These are phyloP conservation scores for Himalopsyche japonica DNA, from an alignment of 2,888 invertebrate genomes.

Conservation along the genomic window DNA sequence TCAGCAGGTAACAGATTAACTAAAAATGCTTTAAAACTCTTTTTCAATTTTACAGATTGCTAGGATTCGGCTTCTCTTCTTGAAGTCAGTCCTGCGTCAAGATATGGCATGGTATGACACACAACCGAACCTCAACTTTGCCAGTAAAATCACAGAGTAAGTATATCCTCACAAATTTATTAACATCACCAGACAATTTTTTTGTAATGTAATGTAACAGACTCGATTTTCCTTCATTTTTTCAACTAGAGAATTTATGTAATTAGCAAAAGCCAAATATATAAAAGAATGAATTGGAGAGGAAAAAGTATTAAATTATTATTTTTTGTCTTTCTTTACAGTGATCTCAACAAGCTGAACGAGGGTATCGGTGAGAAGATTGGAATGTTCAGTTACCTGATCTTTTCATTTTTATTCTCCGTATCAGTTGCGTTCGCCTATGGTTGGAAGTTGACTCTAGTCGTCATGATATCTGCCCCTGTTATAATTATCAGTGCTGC, in stretches of 20 bases:
- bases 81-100: constrained; percentile 68
- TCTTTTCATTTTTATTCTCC: constrained; percentile 69
- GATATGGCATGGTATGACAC: constrained; percentile 78
- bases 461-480: constrained; percentile 76
- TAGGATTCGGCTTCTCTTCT: constrained; percentile 64
- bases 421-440: constrained; percentile 71
- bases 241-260: too few species aligned
- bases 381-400: constrained; percentile 71
- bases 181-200: too few species aligned
- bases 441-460: constrained; percentile 83
- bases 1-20: not conserved
- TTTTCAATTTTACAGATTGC: constrained; percentile 54
- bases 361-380: constrained; percentile 84
- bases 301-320: too few species aligned
- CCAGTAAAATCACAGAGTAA: constrained; percentile 75
- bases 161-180: constrained; percentile 45
- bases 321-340: constrained; percentile 46
- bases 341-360: constrained; percentile 75
- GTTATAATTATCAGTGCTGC: constrained; percentile 71
- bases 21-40: not conserved
- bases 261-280: too few species aligned
- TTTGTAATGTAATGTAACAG: too few species aligned
- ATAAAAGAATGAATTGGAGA: too few species aligned
- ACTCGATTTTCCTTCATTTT: too few species aligned
- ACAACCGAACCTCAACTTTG: constrained; percentile 69